Base-by-base conservation (phyloP, 1,140 invertebrate genomes). In the Lucilia sericata region DNA sequence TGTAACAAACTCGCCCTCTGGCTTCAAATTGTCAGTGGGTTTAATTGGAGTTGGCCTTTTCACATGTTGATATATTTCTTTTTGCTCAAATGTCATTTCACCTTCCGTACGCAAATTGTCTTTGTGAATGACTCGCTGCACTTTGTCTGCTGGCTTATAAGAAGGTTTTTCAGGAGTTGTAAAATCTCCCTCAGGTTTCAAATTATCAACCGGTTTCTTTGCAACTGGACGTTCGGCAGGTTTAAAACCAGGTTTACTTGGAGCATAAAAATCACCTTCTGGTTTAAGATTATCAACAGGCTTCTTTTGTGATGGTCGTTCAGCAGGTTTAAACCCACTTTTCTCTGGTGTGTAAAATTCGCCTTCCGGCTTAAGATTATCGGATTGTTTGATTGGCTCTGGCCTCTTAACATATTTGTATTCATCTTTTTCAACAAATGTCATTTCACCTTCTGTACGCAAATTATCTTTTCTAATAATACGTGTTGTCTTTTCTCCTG, bases 401-500 rank as follows among this genome's bases (percentile, higher is more conserved):
- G 89, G 92, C 85, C 91, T 88, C 85, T 93, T 93, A 86, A 91
- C 92, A 9, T 92, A 88, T 19, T 47, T 12, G 78, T 85, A 89
- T 25, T 78, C 81, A 30, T 12, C 42, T 81, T 81, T 83, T 75
- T 85, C 81, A 25, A 65, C 36, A 75, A 60, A 92, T 86, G 86
- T 92, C 91, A 86, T 89, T 88, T 84, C 93, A 42, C 91, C 70
- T 91, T 93, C 93, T 5, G 92, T 91, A 86, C 91, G 91, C 42
- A 94, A 89, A 88, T 95, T 94, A 90, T 95, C 94, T 87, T 93
- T 94, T 94, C 51, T 92, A 92, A 89, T 94, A 94, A 42, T 60
- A 14, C 25, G 81, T 82, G 91, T 91, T 84, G 92, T 89, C 70
- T 90, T 82, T 85, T 91, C 88, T 42, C 42, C 91, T 36, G 89